phyloP scores from a whole-genome alignment of 2,797 vertebrate species.

The Periparus ater region DNA sequence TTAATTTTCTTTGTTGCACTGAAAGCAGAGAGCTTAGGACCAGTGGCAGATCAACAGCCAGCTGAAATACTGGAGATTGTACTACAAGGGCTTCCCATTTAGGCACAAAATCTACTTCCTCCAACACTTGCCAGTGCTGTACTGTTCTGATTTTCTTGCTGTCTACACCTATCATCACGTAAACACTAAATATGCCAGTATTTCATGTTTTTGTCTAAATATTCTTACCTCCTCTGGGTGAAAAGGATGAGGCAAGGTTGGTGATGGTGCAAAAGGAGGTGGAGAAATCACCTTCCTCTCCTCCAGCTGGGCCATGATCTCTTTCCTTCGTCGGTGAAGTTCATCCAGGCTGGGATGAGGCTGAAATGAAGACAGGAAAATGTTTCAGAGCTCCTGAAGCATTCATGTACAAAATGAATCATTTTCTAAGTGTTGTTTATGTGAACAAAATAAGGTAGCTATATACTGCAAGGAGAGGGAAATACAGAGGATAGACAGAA shows the following conservation, averaged over 20 bases:
- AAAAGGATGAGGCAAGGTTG: conserved; percentile 89
- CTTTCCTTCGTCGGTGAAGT: conserved; percentile 91
- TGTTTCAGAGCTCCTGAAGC: conserved; percentile 56
- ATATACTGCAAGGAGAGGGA: background rate
- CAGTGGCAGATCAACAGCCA: background rate
- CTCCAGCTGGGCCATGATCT: conserved; percentile 95
- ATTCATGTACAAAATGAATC: background rate
- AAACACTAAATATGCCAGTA: background rate
- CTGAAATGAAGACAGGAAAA: conserved; percentile 71
- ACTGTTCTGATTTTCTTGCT: background rate
- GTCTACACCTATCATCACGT: background rate
- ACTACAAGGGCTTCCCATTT: background rate
- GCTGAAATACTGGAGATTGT: background rate
- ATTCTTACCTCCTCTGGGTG: conserved; percentile 88
- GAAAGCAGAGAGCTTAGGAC: background rate
- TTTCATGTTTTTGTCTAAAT: background rate
- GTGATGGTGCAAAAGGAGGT: conserved; percentile 93
- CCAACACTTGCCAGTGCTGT: background rate
- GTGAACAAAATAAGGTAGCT: background rate
- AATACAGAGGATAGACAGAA: background rate
- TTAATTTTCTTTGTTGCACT: background rate
- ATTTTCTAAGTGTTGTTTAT: background rate
- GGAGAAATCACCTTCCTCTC: conserved; percentile 97
- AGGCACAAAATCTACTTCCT: background rate
- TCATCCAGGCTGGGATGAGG: conserved; percentile 92